These are phyloP conservation scores for Cepaea nemoralis DNA, from an alignment of 1,140 invertebrate species.

Conservation along the genomic window DNA sequence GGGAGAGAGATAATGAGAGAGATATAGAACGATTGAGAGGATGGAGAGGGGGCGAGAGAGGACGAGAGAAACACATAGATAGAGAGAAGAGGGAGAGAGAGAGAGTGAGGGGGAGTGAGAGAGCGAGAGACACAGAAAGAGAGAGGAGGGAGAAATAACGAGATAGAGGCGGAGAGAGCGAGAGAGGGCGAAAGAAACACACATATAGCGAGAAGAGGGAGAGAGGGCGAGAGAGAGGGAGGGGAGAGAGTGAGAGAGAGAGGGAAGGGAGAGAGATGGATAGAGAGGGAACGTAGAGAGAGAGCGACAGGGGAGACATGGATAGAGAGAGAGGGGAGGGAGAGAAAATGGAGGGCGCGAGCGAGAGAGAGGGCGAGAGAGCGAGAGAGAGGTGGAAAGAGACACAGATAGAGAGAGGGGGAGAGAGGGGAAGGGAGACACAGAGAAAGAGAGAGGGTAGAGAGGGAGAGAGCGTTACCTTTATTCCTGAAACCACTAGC, in stretches of 20 bases:
- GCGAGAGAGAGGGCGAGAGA: neutral
- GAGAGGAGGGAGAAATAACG: neutral
- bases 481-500: no score
- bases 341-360: neutral
- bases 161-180: neutral
- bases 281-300: neutral
- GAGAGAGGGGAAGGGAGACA: neutral
- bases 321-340: neutral
- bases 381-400: neutral
- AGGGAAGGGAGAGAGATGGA: neutral
- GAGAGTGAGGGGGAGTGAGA: neutral
- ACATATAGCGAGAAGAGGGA: constrained; percentile 1
- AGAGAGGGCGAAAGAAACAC: neutral
- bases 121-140: neutral
- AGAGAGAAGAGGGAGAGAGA: neutral
- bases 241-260: neutral
- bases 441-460: neutral
- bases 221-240: neutral
- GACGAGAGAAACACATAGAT: neutral
- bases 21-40: neutral
- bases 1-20: neutral
- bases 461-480: neutral
- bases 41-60: neutral
- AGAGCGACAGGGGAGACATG: neutral
- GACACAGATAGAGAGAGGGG: neutral